These are phyloP conservation scores for Myotis pilosus DNA, from an alignment of 2,797 vertebrate genomes.

Conservation along the genomic window DNA sequence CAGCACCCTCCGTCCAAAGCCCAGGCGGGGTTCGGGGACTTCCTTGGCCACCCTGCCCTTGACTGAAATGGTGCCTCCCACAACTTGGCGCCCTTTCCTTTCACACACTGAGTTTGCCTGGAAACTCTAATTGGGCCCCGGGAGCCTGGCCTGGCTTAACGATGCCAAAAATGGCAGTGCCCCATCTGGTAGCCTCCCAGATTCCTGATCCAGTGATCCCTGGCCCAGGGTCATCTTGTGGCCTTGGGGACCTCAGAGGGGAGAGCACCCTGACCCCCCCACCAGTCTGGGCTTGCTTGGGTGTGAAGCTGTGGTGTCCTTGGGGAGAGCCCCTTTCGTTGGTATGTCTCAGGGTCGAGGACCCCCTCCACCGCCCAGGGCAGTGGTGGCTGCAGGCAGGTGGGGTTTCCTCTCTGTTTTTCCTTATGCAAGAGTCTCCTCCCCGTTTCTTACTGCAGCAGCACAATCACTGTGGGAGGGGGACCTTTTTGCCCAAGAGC, in stretches of 20 bases:
- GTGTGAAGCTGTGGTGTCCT: neutral
- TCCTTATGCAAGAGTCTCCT: conserved; percentile 20
- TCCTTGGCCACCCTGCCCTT: neutral
- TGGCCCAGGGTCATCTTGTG: neutral
- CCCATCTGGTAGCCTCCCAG: neutral
- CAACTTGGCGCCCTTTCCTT: fast-evolving
- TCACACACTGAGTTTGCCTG: neutral
- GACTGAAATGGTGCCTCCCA: too few species aligned
- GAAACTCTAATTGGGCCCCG: conserved; percentile 8
- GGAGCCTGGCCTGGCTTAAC: neutral
- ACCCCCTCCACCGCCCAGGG: neutral
- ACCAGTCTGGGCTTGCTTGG: fast-evolving
- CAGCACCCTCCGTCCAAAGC: neutral
- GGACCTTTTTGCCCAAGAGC: neutral
- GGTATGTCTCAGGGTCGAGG: conserved; percentile 4
- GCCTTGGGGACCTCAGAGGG: neutral
- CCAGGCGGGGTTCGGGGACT: neutral
- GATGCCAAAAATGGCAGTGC: neutral
- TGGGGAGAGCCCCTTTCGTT: neutral
- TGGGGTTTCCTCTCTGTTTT: neutral
- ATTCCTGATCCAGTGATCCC: neutral
- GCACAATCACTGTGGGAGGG: conserved; percentile 62
- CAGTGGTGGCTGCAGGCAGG: neutral
- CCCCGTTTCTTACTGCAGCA: neutral
- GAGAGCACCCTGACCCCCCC: neutral